Conservation (phyloP, 2,113 vertebrate species). For the Hypomesus transpacificus region DNA sequence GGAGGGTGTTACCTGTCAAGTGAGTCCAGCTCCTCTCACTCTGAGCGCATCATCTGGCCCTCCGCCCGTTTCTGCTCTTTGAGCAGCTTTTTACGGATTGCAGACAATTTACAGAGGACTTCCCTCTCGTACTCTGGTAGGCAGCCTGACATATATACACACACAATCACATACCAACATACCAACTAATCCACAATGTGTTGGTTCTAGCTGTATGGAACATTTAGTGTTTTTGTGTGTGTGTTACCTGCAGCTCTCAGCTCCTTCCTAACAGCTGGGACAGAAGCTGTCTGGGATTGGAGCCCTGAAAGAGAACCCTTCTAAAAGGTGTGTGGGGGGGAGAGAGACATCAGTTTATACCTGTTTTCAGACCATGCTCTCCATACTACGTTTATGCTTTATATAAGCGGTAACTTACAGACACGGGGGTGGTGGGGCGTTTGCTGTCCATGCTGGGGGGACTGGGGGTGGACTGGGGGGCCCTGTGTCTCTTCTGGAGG, state of each 20-base stretch:
- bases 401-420: constrained; percentile 49
- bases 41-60: constrained; percentile 68
- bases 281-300: too few species aligned
- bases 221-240: constrained; percentile 5
- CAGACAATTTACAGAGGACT: constrained; percentile 82
- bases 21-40: constrained; percentile 65
- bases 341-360: neutral
- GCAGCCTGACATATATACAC: neutral
- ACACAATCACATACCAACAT: neutral
- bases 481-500: constrained; percentile 70
- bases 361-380: too few species aligned
- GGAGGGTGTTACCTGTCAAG: constrained; percentile 63
- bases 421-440: constrained; percentile 45
- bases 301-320: too few species aligned
- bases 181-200: too few species aligned
- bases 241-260: constrained; percentile 82
- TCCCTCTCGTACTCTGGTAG: constrained; percentile 75
- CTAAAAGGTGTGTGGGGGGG: too few species aligned
- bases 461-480: constrained; percentile 63
- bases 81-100: constrained; percentile 81
- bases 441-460: constrained; percentile 72
- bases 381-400: neutral
- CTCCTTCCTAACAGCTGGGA: constrained; percentile 78
- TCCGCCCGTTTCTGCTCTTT: too few species aligned
- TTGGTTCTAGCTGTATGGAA: neutral